These are phyloP conservation scores for Halocynthia roretzi DNA, from an alignment of 23 tunicate species.

Conservation along the genomic window DNA sequence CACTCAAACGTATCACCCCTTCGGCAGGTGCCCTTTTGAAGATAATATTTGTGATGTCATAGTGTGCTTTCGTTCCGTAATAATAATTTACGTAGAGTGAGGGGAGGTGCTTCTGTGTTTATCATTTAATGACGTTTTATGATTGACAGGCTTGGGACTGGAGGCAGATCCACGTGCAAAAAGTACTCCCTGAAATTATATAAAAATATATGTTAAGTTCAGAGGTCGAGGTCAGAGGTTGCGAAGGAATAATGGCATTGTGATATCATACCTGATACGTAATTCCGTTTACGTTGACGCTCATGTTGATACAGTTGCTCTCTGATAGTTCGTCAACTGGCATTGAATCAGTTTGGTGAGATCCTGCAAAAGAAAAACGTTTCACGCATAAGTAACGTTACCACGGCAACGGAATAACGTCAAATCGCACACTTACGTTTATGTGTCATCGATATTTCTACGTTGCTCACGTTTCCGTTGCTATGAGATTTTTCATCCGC, in stretches of 20 bases:
- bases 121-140: neutral
- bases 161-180: conserved; percentile 16
- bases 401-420: no score
- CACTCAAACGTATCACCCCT: neutral
- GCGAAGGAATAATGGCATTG: neutral
- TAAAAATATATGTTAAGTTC: neutral
- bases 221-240: neutral
- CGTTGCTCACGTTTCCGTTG: no score
- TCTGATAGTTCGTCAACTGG: conserved; percentile 27
- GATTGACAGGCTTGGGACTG: conserved; percentile 7
- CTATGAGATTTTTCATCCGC: no score
- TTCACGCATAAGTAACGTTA: no score
- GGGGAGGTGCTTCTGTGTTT: conserved; percentile 10
- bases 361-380: no score
- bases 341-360: neutral
- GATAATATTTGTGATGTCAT: conserved; percentile 3
- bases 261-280: conserved; percentile 52
- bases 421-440: no score
- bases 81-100: conserved; percentile 8
- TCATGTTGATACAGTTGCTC: conserved; percentile 65
- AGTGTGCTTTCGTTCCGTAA: neutral
- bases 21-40: conserved; percentile 7
- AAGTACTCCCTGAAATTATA: conserved; percentile 16
- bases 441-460: no score
- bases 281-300: conserved; percentile 69